Base-by-base conservation (phyloP, 64 coral and sea anemone species). In the Montipora sp. region DNA sequence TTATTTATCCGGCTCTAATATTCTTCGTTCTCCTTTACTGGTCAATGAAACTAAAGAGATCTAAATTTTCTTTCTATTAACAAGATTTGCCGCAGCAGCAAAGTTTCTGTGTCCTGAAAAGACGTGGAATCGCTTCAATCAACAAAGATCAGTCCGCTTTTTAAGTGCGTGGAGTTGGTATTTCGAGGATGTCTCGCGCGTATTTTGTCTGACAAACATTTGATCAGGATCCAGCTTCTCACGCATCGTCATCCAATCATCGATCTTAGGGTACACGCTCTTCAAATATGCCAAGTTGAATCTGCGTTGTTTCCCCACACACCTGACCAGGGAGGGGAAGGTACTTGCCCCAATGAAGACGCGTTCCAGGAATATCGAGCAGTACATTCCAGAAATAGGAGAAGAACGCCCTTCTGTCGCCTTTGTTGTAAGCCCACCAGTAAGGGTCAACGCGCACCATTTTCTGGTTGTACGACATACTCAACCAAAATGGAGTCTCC, bases 261-360 rank as follows among this genome's bases (percentile, higher is more conserved):
- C 70, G 79, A 95, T 81, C 78, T 77, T 92, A 21, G 83, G 83
- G 84, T 95, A 95, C 77, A 83, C 94, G 8, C 72, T 89, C 84
- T 83, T 92, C 71, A 95, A 90, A 80, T 95, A 95, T 8, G 50
- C 71, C 69, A 81, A 68, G 47, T 92, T 95, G 84, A 95, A 95
- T n/a, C n/a, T n/a, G n/a, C n/a, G 70, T 95, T 16, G 80, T 77
- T 1, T 43, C 51, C 4, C 94, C 94, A 21, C 94, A 95, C 50
- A 83, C 53, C 84, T 95, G 94, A 72, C 71, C 58, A 12, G 90
- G 89, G 0, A 21, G 21, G 7, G 94, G 94, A 75, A 95, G 94
- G 70, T 95, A 95, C 49, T 95, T 95, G 0, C 94, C 94, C 94
- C 94, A 95, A 55, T 95, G 94, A 12, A 95, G 90, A 19, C 94